Evolutionary conservation across 2,113 vertebrate genomes (phyloP).

Genomic region (Clarias gariepinus): DNA sequence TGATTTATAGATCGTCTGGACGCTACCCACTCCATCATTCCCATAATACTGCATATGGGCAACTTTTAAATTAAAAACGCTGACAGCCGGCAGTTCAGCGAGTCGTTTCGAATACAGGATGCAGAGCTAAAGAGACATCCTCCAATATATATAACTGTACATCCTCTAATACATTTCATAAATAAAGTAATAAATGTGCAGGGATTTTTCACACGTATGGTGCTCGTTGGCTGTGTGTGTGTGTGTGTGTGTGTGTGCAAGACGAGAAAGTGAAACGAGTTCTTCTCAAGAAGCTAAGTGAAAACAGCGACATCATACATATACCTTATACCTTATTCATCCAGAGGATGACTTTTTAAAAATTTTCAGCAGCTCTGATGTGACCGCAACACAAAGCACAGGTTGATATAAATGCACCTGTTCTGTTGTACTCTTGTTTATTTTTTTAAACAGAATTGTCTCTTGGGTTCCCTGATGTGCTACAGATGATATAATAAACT

Average conservation of each 20-base stretch:
- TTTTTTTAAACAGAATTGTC: background rate
- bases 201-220: background rate
- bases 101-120: constrained; percentile 12
- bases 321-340: background rate
- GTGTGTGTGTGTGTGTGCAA: too few relatives aligned
- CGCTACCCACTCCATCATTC: constrained; percentile 31
- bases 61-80: constrained; percentile 33
- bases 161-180: constrained; percentile 4
- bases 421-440: background rate
- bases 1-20: constrained; percentile 25
- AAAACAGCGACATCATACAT: background rate
- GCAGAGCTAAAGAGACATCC: background rate
- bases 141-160: constrained; percentile 9
- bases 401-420: background rate
- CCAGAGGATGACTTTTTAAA: background rate
- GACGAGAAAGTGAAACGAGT: background rate
- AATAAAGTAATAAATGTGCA: constrained; percentile 7
- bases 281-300: background rate
- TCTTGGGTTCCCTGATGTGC: background rate
- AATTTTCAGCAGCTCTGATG: background rate
- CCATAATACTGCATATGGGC: constrained; percentile 2
- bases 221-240: background rate
- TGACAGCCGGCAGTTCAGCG: background rate
- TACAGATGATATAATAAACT: background rate
- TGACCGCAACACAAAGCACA: background rate